Evolutionary conservation across 2,888 invertebrate genomes (phyloP).

Genomic region (Apodemia mormo): DNA sequence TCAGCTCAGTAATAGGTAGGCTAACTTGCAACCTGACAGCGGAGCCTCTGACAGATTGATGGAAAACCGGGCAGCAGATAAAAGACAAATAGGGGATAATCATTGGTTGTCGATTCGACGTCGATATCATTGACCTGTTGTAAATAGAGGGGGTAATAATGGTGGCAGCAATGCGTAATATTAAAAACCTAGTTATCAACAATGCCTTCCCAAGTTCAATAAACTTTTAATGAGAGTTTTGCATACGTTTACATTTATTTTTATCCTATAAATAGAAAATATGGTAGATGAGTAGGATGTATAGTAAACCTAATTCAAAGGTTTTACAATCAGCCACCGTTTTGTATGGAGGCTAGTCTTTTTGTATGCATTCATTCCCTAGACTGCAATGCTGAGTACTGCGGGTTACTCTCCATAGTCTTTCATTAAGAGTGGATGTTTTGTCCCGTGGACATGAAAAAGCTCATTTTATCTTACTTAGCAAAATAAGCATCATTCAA

Average conservation of each 20-base stretch:
- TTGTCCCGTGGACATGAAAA: conserved; percentile 26
- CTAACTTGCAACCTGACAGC: no score
- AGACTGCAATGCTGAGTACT: conserved; percentile 19
- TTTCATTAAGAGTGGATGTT: conserved; percentile 23
- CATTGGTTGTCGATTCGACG: no score
- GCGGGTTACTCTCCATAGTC: conserved; percentile 18
- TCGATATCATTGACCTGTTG: no score
- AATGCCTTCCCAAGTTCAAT: neutral
- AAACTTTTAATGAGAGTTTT: conserved; percentile 8
- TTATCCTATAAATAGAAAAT: conserved; percentile 24
- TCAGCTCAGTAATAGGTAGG: no score
- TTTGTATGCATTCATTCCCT: conserved; percentile 24
- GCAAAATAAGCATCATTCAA: conserved; percentile 26
- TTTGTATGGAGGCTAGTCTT: conserved; percentile 24
- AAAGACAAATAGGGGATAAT: no score
- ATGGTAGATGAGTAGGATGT: conserved; percentile 23
- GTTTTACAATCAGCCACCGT: conserved; percentile 26
- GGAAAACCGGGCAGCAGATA: no score
- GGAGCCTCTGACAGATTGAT: no score
- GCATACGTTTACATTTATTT: conserved; percentile 20
- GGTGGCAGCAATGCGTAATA: neutral
- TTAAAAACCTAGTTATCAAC: neutral
- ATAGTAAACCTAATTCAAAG: conserved; percentile 27
- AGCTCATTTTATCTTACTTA: conserved; percentile 26
- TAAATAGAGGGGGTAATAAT: no score